Percentiles rank a stretch among this genome's conserved stretches.
phyloP scores from a whole-genome alignment of 1,140 invertebrate species.

The Drosophila rufa region DNA sequence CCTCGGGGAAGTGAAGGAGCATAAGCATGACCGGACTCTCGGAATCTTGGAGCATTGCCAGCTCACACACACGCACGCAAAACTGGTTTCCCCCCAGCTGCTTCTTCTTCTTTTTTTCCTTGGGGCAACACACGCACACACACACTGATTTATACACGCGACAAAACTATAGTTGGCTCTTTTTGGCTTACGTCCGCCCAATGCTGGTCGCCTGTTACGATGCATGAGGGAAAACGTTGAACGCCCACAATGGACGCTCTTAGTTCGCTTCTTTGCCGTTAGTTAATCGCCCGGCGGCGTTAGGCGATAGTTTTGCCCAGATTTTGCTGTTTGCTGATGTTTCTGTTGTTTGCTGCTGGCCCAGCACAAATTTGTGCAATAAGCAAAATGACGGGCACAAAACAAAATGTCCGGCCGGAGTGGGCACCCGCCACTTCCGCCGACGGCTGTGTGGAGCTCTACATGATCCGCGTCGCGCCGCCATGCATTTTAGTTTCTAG shows the following conservation, averaged over 20 bases:
- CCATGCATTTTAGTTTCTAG: constrained; percentile 43
- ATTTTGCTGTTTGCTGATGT: constrained; percentile 21
- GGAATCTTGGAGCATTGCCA: constrained; percentile 48
- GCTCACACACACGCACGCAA: constrained; percentile 17
- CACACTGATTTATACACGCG: constrained; percentile 7
- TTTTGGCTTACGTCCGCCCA: constrained; percentile 19
- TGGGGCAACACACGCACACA: constrained; percentile 28
- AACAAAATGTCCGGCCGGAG: constrained; percentile 84
- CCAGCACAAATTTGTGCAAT: constrained; percentile 77
- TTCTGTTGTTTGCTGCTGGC: constrained; percentile 59
- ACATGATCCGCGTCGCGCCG: constrained; percentile 35
- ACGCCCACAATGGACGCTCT: constrained; percentile 83
- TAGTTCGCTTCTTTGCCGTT: constrained; percentile 53
- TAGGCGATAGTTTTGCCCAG: constrained; percentile 58
- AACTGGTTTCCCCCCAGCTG: constrained; percentile 47
- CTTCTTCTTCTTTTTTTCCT: constrained; percentile 44
- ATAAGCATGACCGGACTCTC: constrained; percentile 24
- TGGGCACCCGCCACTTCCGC: constrained; percentile 52
- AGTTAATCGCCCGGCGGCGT: constrained; percentile 37
- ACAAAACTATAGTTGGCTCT: constrained; percentile 7
- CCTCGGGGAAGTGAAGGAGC: background rate
- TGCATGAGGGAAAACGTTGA: constrained; percentile 84
- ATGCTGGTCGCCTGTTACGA: constrained; percentile 77
- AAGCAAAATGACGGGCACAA: constrained; percentile 85
- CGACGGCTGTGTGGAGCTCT: constrained; percentile 49